A percentile compares a stretch with the other conserved stretches of the same genome.
These are phyloP conservation scores for Phlogophora meticulosa DNA, from an alignment of 2,888 invertebrate species.

Conservation along the genomic window DNA sequence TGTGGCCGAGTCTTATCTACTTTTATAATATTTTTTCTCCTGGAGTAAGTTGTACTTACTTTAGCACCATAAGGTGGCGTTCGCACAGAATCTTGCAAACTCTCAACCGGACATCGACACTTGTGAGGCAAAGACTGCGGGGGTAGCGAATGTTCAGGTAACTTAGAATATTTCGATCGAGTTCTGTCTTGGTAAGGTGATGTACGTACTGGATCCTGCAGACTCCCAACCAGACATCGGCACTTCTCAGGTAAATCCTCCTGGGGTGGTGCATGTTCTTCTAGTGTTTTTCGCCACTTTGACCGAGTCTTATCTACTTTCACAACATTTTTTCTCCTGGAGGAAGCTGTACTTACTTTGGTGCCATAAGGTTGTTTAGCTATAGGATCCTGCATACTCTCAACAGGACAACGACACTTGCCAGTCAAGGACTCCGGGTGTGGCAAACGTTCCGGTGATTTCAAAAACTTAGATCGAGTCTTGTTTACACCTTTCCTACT, in stretches of 20 bases:
- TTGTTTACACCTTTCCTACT: too few species aligned
- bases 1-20: background rate
- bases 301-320: background rate
- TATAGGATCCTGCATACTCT: too few species aligned
- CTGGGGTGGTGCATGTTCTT: too few species aligned
- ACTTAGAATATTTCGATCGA: slow-evolving; percentile 2
- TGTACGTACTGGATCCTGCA: too few species aligned
- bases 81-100: too few species aligned
- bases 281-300: too few species aligned
- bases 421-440: too few species aligned
- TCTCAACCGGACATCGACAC: background rate
- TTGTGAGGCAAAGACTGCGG: background rate
- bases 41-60: background rate
- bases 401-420: background rate
- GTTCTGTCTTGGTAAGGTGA: too few species aligned
- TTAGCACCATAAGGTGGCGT: background rate
- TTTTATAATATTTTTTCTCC: background rate
- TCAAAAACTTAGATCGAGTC: too few species aligned
- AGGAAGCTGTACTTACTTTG: background rate
- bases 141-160: background rate
- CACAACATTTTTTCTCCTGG: background rate
- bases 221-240: background rate
- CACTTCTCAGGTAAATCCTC: background rate
- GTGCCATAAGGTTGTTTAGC: background rate
- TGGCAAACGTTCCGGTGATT: too few species aligned